Evolutionary conservation across 2,888 invertebrate genomes (phyloP).

Genomic region (Sabatieria punctata): DNA sequence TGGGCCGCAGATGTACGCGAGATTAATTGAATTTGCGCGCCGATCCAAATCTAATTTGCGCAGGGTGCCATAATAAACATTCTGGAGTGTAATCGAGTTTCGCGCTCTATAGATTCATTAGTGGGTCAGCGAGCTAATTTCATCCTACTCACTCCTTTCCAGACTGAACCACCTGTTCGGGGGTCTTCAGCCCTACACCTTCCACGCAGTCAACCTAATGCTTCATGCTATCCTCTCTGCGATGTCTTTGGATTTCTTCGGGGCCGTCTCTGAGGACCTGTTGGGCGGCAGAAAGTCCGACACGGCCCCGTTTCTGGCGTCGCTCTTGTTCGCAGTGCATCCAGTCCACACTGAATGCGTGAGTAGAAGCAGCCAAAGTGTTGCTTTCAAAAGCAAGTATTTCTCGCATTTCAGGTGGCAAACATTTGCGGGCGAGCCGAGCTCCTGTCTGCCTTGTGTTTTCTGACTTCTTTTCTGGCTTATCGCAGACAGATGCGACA

Average conservation of each 20-base stretch:
- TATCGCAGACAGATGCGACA: constrained; percentile 41
- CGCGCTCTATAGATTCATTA: too few relatives aligned
- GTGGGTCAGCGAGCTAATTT: too few relatives aligned
- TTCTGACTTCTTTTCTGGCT: constrained; percentile 49
- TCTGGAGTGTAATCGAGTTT: too few relatives aligned
- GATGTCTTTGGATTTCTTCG: constrained; percentile 13
- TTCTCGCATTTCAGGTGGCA: constrained; percentile 46
- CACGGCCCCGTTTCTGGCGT: constrained; percentile 40
- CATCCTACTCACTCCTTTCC: constrained; percentile 16
- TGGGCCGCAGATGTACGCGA: too few relatives aligned
- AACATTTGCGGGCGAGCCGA: constrained; percentile 85
- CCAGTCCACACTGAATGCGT: constrained; percentile 82
- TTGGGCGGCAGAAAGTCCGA: constrained; percentile 11
- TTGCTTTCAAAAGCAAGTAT: constrained; percentile 2
- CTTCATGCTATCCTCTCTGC: constrained; percentile 50
- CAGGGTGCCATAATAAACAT: too few relatives aligned
- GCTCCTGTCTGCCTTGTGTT: constrained; percentile 60
- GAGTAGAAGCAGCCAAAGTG: constrained; percentile 20
- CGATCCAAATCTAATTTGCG: too few relatives aligned
- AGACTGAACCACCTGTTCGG: constrained; percentile 44
- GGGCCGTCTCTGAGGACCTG: constrained; percentile 9
- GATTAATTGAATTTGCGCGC: too few relatives aligned
- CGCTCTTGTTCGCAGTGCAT: constrained; percentile 67
- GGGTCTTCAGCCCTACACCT: constrained; percentile 36
- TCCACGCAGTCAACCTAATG: constrained; percentile 57